phyloP scores from a whole-genome alignment of 2,113 vertebrate genomes.

The Psilopsiagon aurifrons region DNA sequence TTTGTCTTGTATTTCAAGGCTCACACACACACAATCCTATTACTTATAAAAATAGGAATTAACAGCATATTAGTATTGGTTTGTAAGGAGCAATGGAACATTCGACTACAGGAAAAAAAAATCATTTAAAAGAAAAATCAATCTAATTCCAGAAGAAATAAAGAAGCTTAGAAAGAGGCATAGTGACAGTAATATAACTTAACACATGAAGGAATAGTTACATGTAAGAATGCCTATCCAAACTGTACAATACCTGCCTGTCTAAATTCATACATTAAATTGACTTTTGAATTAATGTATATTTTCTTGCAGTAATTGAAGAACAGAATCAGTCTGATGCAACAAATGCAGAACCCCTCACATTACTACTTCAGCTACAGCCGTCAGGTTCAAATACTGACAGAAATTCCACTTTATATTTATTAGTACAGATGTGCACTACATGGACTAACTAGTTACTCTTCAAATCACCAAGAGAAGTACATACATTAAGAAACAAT shows the following conservation, averaged over 20 bases:
- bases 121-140: not conserved
- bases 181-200: not conserved
- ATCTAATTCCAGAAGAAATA: not conserved
- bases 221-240: not conserved
- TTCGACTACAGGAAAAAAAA: not conserved
- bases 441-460: not conserved
- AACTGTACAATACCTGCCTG: not conserved
- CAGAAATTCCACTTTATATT: not conserved
- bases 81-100: not conserved
- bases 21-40: not conserved
- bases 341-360: not conserved
- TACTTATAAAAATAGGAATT: not conserved
- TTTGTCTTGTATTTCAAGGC: not conserved
- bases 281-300: not conserved
- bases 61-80: not conserved
- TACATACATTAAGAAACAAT: not conserved
- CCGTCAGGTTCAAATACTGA: not conserved
- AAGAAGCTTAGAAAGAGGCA: not conserved
- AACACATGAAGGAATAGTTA: not conserved
- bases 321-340: not conserved
- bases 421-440: not conserved
- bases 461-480: not conserved
- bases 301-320: not conserved
- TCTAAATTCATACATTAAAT: not conserved
- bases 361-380: not conserved